These are phyloP conservation scores for Pyxicephalus adspersus DNA, from an alignment of 2,113 vertebrate species.

Conservation along the genomic window DNA sequence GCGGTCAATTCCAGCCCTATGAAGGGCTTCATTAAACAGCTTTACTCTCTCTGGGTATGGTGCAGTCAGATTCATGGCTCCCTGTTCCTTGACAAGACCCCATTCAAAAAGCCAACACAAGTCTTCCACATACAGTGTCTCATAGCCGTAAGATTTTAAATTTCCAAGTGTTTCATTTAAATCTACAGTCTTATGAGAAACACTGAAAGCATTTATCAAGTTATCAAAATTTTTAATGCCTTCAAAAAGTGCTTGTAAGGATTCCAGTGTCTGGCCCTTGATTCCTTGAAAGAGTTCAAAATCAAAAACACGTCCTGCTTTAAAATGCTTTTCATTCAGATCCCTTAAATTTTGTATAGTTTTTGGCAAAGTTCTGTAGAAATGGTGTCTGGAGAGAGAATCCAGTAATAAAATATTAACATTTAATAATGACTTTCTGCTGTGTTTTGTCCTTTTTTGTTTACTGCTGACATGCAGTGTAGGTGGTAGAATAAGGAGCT, in stretches of 20 bases:
- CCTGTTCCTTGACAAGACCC: constrained; percentile 58
- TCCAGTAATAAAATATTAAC: constrained; percentile 58
- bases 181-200: constrained; percentile 35
- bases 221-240: constrained; percentile 11
- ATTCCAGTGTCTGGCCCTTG: constrained; percentile 56
- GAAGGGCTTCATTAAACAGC: constrained; percentile 48
- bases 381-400: constrained; percentile 58
- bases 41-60: constrained; percentile 34
- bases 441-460: neutral
- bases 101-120: constrained; percentile 58
- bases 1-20: constrained; percentile 47
- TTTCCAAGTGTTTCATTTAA: constrained; percentile 45
- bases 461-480: neutral
- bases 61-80: constrained; percentile 43
- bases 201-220: constrained; percentile 15
- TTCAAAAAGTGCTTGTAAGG: constrained; percentile 57
- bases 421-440: constrained; percentile 27
- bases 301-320: constrained; percentile 53
- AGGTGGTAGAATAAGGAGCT: constrained; percentile 57
- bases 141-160: constrained; percentile 54
- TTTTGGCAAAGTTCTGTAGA: constrained; percentile 55
- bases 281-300: constrained; percentile 58
- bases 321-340: constrained; percentile 48
- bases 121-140: constrained; percentile 57
- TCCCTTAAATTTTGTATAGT: constrained; percentile 47